Evolutionary conservation across 2,797 vertebrate genomes (phyloP).

Genomic region (Melopsittacus undulatus): DNA sequence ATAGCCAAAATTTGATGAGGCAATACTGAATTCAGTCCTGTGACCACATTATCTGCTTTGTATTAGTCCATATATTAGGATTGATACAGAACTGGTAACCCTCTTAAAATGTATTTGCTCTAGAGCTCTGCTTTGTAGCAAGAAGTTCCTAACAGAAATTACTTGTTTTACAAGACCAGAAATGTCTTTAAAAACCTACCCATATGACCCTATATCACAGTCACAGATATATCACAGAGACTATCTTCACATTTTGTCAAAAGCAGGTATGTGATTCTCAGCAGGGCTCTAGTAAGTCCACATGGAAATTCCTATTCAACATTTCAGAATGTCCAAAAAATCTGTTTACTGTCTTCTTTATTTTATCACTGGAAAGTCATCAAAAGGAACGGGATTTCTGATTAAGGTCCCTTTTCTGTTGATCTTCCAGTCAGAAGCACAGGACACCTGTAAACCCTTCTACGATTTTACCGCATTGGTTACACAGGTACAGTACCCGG

Average conservation of each 20-base stretch:
- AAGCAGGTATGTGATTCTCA: neutral
- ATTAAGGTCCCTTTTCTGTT: neutral
- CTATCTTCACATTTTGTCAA: neutral
- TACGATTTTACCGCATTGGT: neutral
- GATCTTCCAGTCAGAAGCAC: neutral
- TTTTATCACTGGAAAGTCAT: neutral
- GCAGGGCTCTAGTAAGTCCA: neutral
- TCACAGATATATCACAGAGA: neutral
- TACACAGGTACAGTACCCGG: neutral
- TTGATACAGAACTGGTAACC: neutral
- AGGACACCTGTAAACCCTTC: neutral
- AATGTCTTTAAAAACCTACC: neutral
- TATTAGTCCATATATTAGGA: neutral
- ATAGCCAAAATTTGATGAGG: neutral
- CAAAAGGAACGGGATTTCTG: neutral
- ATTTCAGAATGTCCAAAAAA: neutral
- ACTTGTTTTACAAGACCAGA: neutral
- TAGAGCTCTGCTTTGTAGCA: neutral
- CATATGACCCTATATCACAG: neutral
- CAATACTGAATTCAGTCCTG: neutral
- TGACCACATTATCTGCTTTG: neutral
- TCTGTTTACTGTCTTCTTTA: neutral
- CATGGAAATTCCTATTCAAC: neutral
- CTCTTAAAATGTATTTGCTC: neutral
- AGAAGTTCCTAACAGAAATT: neutral